Evolutionary conservation across 2,888 invertebrate species (phyloP).

Genomic region (Operophtera brumata): DNA sequence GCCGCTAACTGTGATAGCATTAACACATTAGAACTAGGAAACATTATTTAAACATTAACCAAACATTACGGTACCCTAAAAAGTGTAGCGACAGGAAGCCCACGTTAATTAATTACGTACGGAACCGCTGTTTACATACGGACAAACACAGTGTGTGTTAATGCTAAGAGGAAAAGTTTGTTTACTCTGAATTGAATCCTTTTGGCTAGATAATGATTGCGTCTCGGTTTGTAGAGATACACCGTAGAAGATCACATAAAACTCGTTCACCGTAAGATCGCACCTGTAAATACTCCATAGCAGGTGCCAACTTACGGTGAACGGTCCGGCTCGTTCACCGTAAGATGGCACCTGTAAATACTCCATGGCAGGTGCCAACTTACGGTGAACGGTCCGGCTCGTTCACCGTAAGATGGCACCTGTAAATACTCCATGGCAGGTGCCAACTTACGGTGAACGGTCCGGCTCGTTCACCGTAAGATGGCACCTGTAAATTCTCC

Average conservation of each 20-base stretch:
- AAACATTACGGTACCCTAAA: slow-evolving; percentile 26
- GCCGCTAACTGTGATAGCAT: background rate
- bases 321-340: too few relatives aligned
- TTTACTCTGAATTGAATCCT: slow-evolving; percentile 12
- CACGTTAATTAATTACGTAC: slow-evolving; percentile 30
- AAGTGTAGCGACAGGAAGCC: slow-evolving; percentile 16
- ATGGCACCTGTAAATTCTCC: too few relatives aligned
- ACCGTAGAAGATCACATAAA: background rate
- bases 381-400: too few relatives aligned
- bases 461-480: too few relatives aligned
- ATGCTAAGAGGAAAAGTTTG: slow-evolving; percentile 24
- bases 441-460: too few relatives aligned
- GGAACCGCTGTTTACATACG: slow-evolving; percentile 26
- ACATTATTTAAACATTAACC: slow-evolving; percentile 16
- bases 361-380: too few relatives aligned
- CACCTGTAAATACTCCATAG: too few relatives aligned
- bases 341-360: too few relatives aligned
- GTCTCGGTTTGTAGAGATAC: background rate
- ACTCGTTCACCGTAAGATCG: too few relatives aligned
- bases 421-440: too few relatives aligned
- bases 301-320: too few relatives aligned
- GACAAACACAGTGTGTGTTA: slow-evolving; percentile 20
- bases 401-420: too few relatives aligned
- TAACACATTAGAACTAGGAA: slow-evolving; percentile 7
- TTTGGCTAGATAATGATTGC: background rate